Evolutionary conservation across 2,888 invertebrate species (phyloP).

Genomic region (Rhorus exstirpatorius): DNA sequence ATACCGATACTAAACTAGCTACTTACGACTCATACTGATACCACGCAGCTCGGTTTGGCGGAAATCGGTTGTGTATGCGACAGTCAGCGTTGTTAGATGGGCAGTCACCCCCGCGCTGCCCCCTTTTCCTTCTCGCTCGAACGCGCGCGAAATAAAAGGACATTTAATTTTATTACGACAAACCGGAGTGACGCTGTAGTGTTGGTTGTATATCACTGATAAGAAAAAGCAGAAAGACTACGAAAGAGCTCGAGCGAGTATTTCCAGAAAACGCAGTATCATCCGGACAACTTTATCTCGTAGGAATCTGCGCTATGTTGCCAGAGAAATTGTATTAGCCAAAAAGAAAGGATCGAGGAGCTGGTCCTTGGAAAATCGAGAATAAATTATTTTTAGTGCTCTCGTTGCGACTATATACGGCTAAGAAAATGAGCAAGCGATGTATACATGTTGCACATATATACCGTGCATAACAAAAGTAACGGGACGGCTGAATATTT

Average conservation of each 20-base stretch:
- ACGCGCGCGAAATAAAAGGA: conserved; percentile 6
- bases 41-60: conserved; percentile 2
- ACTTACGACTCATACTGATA: conserved; percentile 15
- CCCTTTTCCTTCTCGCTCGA: too few species aligned
- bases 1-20: conserved; percentile 18
- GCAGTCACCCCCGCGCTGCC: too few species aligned
- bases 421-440: too few species aligned
- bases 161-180: conserved; percentile 47
- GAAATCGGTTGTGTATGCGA: background rate
- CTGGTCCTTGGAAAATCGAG: conserved; percentile 1
- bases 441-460: background rate
- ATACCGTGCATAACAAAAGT: background rate
- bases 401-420: background rate
- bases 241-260: background rate
- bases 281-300: background rate
- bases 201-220: conserved; percentile 7
- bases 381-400: conserved; percentile 25
- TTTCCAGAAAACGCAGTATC: background rate
- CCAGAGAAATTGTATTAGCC: conserved; percentile 35
- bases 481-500: conserved; percentile 4
- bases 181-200: conserved; percentile 21
- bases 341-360: background rate
- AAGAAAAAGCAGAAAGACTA: conserved; percentile 3
- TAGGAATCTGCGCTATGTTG: conserved; percentile 29
- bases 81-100: too few species aligned